Evolutionary conservation across 1,140 invertebrate genomes (phyloP), one percentile per base, ranked within the genome.

Genomic region (Odontomachus brunneus): DNA sequence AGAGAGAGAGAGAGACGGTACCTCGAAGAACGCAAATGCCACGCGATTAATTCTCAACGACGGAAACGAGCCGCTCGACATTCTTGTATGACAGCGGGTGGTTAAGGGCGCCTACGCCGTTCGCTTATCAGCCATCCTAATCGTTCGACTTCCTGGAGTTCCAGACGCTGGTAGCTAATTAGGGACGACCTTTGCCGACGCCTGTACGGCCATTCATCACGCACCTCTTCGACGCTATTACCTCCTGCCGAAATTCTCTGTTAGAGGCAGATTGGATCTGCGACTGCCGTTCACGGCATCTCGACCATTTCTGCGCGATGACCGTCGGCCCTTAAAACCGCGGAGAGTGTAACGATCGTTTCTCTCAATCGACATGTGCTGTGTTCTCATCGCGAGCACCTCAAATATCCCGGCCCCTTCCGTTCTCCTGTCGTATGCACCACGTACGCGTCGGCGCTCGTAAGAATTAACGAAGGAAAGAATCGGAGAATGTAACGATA

Each of bases 71-170:
- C 51, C 60, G 75, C 59, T 78, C 85, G 48, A 72, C 55, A 88
- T 88, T 86, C 82, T 80, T 84, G 82, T 84, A 81, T 75, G 81
- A 87, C 86, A 84, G 69, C 57, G 48, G 67, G 53, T 69, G 62
- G 82, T 84, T 84, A 85, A 67, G 48, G 62, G 55, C 48, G 60
- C 74, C 44, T 53, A 63, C 38, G 38, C 22, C 38, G 81, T 59
- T 38, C 48, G n/a, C 49, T 44, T 84, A 86, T 86, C 84, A 81
- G 48, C 24, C 38, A 60, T 26, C 44, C 65, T 76, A 74, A 85
- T 83, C 80, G 81, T 76, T 83, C 55, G 71, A 83, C 81, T 75
- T 83, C 62, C 49, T 71, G 38, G 26, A 82, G 72, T 83, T 83
- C 53, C 72, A 66, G 26, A 14, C 60, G 66, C 62, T 44, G 44